Conservation (phyloP, 2,888 invertebrate species). For the Ceramica pisi region DNA sequence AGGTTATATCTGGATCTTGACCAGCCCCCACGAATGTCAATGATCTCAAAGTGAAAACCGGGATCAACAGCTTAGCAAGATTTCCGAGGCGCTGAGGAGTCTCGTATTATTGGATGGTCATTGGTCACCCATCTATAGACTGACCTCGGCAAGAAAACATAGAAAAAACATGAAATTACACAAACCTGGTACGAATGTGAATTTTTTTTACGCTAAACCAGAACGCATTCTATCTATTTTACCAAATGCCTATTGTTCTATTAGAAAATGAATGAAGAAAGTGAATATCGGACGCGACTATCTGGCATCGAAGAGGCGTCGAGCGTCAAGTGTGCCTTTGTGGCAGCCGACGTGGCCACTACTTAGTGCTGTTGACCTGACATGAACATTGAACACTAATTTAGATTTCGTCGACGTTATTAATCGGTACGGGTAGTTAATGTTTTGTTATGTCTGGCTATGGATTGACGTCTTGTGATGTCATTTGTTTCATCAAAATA, state of each 20-base stretch:
- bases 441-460: not conserved
- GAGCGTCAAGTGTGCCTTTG: slow-evolving; percentile 66
- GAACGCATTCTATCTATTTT: not conserved
- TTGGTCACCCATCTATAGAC: no score
- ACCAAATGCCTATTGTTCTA: slow-evolving; percentile 46
- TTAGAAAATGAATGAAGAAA: slow-evolving; percentile 53
- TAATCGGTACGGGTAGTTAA: not conserved
- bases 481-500: not conserved
- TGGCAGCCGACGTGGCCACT: slow-evolving; percentile 43
- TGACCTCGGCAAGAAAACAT: no score
- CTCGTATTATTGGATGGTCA: no score
- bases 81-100: no score
- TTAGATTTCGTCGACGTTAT: not conserved
- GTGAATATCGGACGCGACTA: slow-evolving; percentile 61
- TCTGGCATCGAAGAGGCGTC: slow-evolving; percentile 53
- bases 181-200: not conserved
- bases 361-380: slow-evolving; percentile 42
- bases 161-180: not conserved
- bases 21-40: no score
- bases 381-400: slow-evolving; percentile 12
- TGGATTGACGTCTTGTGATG: not conserved
- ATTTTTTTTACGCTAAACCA: not conserved
- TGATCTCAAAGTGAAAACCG: no score
- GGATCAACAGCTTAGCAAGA: no score
- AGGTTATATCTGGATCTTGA: no score